Evolutionary conservation across 2,797 vertebrate genomes (phyloP).

Genomic region (Oophaga sylvatica): DNA sequence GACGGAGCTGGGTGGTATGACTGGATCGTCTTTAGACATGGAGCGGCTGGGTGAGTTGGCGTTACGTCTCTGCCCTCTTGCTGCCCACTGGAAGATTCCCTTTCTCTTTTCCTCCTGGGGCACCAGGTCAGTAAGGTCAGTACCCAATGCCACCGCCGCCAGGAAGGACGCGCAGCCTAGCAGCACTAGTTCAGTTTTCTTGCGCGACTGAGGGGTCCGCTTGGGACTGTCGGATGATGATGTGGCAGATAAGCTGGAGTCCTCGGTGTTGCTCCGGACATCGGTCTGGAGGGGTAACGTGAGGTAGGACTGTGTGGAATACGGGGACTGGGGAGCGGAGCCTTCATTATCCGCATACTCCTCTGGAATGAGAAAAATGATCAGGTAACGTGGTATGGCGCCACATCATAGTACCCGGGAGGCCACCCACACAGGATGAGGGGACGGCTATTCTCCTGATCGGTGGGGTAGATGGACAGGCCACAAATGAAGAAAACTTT

Average conservation of each 20-base stretch:
- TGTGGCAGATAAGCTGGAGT: constrained; percentile 68
- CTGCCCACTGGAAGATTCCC: constrained; percentile 79
- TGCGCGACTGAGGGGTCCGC: constrained; percentile 72
- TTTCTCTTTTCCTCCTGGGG: constrained; percentile 77
- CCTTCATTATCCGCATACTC: constrained; percentile 79
- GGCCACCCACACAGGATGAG: no score
- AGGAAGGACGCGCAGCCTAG: constrained; percentile 84
- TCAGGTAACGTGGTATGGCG: not conserved
- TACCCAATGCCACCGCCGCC: constrained; percentile 83
- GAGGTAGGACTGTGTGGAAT: constrained; percentile 66
- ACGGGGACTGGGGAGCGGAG: constrained; percentile 75
- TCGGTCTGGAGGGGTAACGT: constrained; percentile 62
- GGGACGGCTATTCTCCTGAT: no score
- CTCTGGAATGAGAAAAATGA: constrained; percentile 72
- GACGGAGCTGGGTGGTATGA: constrained; percentile 75
- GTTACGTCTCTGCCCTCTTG: constrained; percentile 70
- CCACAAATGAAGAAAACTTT: not conserved
- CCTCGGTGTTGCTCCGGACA: constrained; percentile 71
- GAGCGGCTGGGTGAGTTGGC: constrained; percentile 72
- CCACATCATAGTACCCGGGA: no score
- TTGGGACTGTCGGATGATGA: constrained; percentile 66
- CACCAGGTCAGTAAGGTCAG: constrained; percentile 78
- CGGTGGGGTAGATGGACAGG: not conserved
- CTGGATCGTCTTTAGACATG: constrained; percentile 70
- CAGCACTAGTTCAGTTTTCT: constrained; percentile 80